Conservation (phyloP, 2,888 invertebrate genomes). For the Aphodius granarius region DNA sequence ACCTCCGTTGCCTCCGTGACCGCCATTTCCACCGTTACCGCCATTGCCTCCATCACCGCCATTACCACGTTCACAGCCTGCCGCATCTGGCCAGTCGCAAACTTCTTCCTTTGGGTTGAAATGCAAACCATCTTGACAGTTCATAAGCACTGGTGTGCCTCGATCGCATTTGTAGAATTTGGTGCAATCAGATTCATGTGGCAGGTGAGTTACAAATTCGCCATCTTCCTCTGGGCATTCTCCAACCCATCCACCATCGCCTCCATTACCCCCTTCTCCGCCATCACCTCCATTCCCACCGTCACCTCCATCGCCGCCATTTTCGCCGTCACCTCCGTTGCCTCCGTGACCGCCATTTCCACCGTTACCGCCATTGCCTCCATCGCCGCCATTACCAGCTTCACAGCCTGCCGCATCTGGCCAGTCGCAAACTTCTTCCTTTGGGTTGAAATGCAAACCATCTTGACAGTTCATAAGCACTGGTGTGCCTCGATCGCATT, state of each 20-base stretch:
- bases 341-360: background rate
- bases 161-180: conserved; percentile 5
- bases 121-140: conserved; percentile 8
- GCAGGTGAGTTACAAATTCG: background rate
- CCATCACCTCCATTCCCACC: background rate
- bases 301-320: background rate
- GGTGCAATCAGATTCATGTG: conserved; percentile 9
- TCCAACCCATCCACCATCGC: background rate
- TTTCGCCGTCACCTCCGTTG: background rate
- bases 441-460: conserved; percentile 14
- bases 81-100: background rate
- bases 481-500: conserved; percentile 15
- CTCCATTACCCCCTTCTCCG: background rate
- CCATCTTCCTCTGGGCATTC: conserved; percentile 12
- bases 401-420: conserved; percentile 13
- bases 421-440: conserved; percentile 2
- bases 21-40: background rate
- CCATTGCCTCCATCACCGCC: conserved; percentile 1
- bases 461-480: conserved; percentile 4
- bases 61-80: background rate
- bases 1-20: background rate
- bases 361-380: background rate
- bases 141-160: background rate
- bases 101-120: conserved; percentile 7
- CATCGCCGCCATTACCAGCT: background rate